phyloP scores from a whole-genome alignment of 2,113 vertebrate species.

The Pipra filicauda region DNA sequence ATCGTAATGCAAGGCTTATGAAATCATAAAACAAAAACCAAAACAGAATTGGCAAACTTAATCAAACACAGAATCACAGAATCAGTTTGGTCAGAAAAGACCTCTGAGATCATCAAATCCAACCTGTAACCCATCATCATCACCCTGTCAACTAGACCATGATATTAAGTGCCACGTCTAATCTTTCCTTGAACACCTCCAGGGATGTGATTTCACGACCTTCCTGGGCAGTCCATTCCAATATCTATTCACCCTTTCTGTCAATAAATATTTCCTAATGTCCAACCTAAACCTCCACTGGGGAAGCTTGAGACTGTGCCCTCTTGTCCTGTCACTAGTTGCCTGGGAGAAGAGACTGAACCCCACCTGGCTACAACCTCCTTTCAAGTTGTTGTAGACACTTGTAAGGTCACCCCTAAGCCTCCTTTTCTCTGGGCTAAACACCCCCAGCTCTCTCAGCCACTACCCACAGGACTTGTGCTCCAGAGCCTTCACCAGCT shows the following conservation, averaged over 20 bases:
- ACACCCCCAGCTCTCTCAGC: neutral
- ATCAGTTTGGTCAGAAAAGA: neutral
- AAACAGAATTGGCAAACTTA: neutral
- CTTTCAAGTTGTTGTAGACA: too few species aligned
- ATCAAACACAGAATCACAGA: neutral
- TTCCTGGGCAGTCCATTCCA: too few species aligned
- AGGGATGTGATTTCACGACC: neutral
- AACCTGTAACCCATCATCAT: neutral
- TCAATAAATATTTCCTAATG: too few species aligned
- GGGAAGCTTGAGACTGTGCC: too few species aligned
- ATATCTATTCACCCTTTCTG: too few species aligned
- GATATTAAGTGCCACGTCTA: neutral
- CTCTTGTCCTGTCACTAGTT: too few species aligned
- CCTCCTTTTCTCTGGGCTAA: neutral
- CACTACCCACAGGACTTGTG: too few species aligned
- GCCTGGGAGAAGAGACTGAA: too few species aligned
- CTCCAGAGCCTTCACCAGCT: neutral
- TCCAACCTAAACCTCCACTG: too few species aligned
- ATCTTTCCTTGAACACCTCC: neutral
- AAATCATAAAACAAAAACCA: neutral
- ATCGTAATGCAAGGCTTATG: neutral
- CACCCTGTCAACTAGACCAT: too few species aligned
- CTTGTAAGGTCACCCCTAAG: too few species aligned
- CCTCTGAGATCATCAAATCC: neutral
- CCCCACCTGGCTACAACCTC: too few species aligned